Evolutionary conservation across 2,888 invertebrate species (phyloP).

Genomic region (Philereme vetulata): DNA sequence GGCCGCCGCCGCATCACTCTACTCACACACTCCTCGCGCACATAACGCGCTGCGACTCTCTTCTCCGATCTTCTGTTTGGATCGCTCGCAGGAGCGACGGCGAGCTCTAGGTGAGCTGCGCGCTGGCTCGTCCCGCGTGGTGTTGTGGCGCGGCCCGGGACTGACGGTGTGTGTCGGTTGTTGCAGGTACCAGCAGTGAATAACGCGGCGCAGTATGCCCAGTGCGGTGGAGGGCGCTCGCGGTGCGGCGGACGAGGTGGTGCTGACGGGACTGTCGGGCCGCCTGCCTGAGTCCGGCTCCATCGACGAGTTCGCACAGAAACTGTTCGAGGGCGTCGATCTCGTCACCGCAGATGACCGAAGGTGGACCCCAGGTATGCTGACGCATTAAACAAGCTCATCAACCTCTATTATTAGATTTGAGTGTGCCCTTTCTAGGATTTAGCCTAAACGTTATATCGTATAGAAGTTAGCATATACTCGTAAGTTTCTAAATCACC

Average conservation of each 20-base stretch:
- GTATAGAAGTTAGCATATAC: too few species aligned
- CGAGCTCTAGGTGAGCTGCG: slow-evolving; percentile 13
- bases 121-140: not conserved
- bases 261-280: slow-evolving; percentile 93
- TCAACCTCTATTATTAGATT: too few species aligned
- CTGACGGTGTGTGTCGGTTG: not conserved
- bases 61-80: slow-evolving; percentile 9
- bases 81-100: slow-evolving; percentile 21
- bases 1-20: slow-evolving; percentile 58
- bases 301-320: slow-evolving; percentile 96
- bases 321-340: slow-evolving; percentile 95
- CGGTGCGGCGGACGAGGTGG: slow-evolving; percentile 85
- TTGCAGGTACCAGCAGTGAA: slow-evolving; percentile 11
- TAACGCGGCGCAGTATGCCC: slow-evolving; percentile 57
- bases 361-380: slow-evolving; percentile 91
- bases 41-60: slow-evolving; percentile 39
- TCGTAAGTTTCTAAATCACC: too few species aligned
- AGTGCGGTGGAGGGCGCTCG: slow-evolving; percentile 67
- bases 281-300: slow-evolving; percentile 95
- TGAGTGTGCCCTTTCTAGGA: too few species aligned
- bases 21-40: slow-evolving; percentile 52
- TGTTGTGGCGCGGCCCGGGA: not conserved
- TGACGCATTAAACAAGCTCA: too few species aligned
- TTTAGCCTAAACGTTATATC: too few species aligned
- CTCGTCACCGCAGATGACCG: slow-evolving; percentile 96